Evolutionary conservation across 2,888 invertebrate genomes (phyloP).

Genomic region (Ophion ellenae): DNA sequence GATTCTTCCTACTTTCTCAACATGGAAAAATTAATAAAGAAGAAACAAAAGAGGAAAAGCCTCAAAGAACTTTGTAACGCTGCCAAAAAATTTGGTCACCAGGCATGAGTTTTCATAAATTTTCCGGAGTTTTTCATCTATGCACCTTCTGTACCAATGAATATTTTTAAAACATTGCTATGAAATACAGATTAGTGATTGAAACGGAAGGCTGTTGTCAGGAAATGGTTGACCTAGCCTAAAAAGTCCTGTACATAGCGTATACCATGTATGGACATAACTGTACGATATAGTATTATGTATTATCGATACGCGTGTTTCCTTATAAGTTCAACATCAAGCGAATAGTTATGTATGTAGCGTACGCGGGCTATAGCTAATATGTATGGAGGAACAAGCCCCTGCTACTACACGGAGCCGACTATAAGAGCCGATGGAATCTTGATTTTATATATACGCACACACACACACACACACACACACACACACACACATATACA

Average conservation of each 20-base stretch:
- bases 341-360: conserved; percentile 12
- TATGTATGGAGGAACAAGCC: conserved; percentile 46
- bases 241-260: conserved; percentile 3
- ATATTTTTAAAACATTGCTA: too few relatives aligned
- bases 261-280: conserved; percentile 15
- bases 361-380: conserved; percentile 11
- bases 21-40: too few relatives aligned
- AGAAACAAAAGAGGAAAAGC: too few relatives aligned
- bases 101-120: too few relatives aligned
- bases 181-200: background rate
- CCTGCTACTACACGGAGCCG: background rate
- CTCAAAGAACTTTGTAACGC: too few relatives aligned
- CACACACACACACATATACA: conserved; percentile 35
- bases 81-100: too few relatives aligned
- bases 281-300: conserved; percentile 40
- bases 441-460: background rate
- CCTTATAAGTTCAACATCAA: conserved; percentile 58
- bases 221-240: too few relatives aligned
- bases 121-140: too few relatives aligned
- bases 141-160: too few relatives aligned
- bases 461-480: conserved; percentile 2
- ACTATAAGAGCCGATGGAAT: conserved; percentile 36
- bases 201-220: background rate
- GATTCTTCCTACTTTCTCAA: too few relatives aligned
- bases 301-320: conserved; percentile 58